Evolutionary conservation across 2,797 vertebrate genomes (phyloP).

Genomic region (Muscicapa comitata): DNA sequence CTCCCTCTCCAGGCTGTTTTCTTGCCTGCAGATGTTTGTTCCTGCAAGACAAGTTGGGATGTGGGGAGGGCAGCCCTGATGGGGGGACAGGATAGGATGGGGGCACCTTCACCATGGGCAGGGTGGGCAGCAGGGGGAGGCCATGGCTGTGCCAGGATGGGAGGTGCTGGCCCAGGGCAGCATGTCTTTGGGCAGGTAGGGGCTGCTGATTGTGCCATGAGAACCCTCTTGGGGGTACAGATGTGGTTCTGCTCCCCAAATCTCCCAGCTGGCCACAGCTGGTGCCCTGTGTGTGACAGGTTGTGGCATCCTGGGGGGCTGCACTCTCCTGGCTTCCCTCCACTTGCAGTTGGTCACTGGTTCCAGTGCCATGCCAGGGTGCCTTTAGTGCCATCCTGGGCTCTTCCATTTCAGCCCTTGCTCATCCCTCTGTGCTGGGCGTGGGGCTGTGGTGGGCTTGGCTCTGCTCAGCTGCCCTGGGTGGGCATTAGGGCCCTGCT

Average conservation of each 20-base stretch:
- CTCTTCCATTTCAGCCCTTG: not conserved
- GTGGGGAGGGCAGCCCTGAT: not conserved
- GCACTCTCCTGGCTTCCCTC: not conserved
- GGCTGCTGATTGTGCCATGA: fast-evolving
- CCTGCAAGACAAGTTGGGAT: not conserved
- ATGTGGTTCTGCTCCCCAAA: not conserved
- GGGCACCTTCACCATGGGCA: fast-evolving
- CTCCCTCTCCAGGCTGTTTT: not conserved
- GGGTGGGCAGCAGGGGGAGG: not conserved
- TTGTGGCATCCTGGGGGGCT: not conserved
- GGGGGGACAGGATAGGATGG: fast-evolving
- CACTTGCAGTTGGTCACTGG: not conserved
- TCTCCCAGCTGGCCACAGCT: not conserved
- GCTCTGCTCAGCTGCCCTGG: not conserved
- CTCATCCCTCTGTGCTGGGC: not conserved
- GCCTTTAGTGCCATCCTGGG: not conserved
- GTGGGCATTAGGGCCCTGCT: not conserved
- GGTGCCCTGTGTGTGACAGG: fast-evolving
- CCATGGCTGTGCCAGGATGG: fast-evolving
- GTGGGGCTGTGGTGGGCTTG: not conserved
- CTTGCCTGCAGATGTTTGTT: not conserved
- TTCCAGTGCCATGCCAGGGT: not conserved
- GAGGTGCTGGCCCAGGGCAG: not conserved
- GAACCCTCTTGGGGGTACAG: not conserved
- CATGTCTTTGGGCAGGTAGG: not conserved